phyloP scores from a whole-genome alignment of 2,888 invertebrate species.

The Tineola bisselliella region DNA sequence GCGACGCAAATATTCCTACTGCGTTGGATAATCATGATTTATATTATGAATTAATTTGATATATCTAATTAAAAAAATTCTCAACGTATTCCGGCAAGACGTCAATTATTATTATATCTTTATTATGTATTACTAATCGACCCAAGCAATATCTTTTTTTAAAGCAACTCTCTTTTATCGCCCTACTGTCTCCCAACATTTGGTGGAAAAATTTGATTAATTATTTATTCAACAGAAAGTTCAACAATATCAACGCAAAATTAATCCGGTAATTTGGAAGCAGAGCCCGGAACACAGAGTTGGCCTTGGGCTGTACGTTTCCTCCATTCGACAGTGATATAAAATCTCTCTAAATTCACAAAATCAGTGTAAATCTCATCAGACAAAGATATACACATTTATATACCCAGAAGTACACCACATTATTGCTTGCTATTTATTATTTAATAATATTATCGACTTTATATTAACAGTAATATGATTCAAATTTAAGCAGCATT shows the following conservation, averaged over 20 bases:
- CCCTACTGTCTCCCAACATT: too few species aligned
- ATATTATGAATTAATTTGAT: too few species aligned
- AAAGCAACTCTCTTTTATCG: too few species aligned
- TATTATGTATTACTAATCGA: too few species aligned
- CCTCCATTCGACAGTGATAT: too few species aligned
- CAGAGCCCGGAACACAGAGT: not conserved
- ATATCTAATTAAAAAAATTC: too few species aligned
- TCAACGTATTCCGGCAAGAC: too few species aligned
- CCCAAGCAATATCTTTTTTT: too few species aligned
- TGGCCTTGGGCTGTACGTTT: not conserved
- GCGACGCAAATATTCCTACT: too few species aligned
- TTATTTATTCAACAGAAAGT: not conserved
- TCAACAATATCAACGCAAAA: not conserved
- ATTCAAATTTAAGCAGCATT: not conserved
- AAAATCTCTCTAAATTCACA: not conserved
- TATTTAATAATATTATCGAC: not conserved
- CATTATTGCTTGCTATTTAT: not conserved
- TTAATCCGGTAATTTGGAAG: not conserved
- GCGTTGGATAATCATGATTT: too few species aligned
- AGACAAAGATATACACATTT: not conserved
- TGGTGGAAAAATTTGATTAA: too few species aligned
- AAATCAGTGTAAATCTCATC: not conserved
- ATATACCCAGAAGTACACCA: not conserved
- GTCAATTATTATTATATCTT: too few species aligned
- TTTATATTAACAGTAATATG: not conserved